These are phyloP conservation scores for Lasaia peninsularis DNA, from an alignment of 1,140 invertebrate genomes.

Conservation along the genomic window DNA sequence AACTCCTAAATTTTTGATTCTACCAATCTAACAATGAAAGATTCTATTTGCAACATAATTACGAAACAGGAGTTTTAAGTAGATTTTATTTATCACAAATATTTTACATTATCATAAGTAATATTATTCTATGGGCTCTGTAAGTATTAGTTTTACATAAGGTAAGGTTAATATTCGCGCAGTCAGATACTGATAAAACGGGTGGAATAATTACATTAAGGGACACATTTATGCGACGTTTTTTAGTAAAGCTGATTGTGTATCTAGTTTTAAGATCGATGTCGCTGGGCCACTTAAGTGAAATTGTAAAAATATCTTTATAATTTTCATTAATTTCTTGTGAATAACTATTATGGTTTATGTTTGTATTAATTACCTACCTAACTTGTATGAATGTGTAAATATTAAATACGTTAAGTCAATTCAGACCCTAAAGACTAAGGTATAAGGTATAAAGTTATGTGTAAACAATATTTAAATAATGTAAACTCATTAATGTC, in stretches of 20 bases:
- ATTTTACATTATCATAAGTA: no score
- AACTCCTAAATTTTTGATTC: no score
- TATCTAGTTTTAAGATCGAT: slow-evolving; percentile 7
- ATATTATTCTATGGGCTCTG: no score
- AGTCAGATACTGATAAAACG: not conserved
- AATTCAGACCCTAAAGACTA: slow-evolving; percentile 4
- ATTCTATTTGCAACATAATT: no score
- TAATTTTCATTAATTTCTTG: not conserved
- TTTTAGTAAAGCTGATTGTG: not conserved
- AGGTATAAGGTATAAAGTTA: not conserved
- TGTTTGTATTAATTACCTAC: not conserved
- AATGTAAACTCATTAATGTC: no score
- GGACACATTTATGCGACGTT: not conserved
- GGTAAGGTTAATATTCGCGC: not conserved
- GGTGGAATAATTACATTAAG: not conserved
- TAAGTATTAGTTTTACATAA: no score
- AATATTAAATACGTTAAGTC: not conserved
- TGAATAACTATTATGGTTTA: not conserved
- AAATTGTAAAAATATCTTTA: slow-evolving; percentile 4
- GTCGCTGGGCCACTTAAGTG: not conserved
- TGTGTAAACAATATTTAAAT: slow-evolving; percentile 1
- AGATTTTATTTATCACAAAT: no score
- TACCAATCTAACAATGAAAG: no score
- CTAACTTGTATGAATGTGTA: not conserved
- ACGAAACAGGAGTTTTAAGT: no score